These are phyloP conservation scores for Herpetotheres cachinnans DNA, from an alignment of 2,113 vertebrate genomes.

Conservation along the genomic window DNA sequence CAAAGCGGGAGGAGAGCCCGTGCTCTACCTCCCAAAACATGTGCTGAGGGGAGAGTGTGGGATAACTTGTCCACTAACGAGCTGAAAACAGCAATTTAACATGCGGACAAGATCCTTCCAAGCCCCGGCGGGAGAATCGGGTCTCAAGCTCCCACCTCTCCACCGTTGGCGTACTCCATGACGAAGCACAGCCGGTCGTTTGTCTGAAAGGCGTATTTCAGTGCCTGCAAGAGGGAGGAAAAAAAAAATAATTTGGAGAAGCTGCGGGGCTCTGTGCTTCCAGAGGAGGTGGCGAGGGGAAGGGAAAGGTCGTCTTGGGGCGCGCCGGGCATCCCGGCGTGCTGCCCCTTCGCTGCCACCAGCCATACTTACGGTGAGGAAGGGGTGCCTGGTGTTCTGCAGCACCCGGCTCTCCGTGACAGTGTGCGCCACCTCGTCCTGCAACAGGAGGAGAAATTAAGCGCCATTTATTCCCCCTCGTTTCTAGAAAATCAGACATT, in stretches of 20 bases:
- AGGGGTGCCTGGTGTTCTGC: slow-evolving; percentile 93
- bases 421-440: slow-evolving; percentile 97
- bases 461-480: rapidly evolving
- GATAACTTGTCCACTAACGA: background rate
- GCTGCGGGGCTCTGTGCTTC: background rate
- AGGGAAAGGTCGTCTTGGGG: too few species aligned
- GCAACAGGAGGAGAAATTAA: background rate
- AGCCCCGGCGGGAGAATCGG: background rate
- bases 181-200: slow-evolving; percentile 93
- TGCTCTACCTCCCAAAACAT: background rate
- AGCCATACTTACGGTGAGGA: slow-evolving; percentile 82
- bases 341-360: background rate
- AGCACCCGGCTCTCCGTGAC: slow-evolving; percentile 95
- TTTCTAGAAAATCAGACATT: background rate
- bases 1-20: background rate
- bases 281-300: rapidly evolving
- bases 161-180: slow-evolving; percentile 96
- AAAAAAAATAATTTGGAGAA: background rate
- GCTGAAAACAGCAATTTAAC: background rate
- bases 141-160: slow-evolving; percentile 76
- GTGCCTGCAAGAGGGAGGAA: slow-evolving; percentile 70
- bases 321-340: rapidly evolving
- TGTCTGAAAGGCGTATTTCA: slow-evolving; percentile 96
- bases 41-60: too few species aligned
- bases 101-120: background rate